Base-by-base conservation (phyloP, 2,797 vertebrate species). In the Sorex maritimensis region DNA sequence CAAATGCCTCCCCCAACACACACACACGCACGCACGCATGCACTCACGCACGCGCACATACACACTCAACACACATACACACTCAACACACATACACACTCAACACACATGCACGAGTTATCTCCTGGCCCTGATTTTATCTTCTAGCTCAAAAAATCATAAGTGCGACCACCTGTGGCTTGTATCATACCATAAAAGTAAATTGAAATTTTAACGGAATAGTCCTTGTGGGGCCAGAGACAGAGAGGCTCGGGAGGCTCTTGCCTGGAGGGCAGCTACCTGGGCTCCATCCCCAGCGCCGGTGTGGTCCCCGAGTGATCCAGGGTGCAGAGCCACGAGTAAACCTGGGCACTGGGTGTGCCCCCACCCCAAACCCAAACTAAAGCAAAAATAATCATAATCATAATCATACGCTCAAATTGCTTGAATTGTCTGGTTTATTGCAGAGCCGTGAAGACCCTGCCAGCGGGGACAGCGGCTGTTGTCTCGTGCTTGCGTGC, bases 81-180 rank as follows among this genome's bases (percentile, higher is more conserved):
- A 49, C n/a, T n/a, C n/a, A n/a, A n/a, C n/a, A n/a, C 38, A 3
- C 46, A 1, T 7, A 23, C 58, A 21, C n/a, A 10, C 19, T 6
- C 65, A 4, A 46, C 21, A 28, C 24, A 23, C 68, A 58, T n/a
- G 28, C 68, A 52, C 12, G 68, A 19, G 17, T 21, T 17, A 67
- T 28, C 90, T 71, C 49, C 10, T 71, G 88, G 44, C 49, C 38
- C 80, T 30, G 30, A 67, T 63, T 87, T 86, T 73, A 72, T n/a
- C 52, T 14, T 61, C 67, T 30, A 81, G 85, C 63, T 80, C 91
- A 21, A 44, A 94, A 96, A 93, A 95, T 92, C 92, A 61, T 74
- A 91, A 87, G 71, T 34, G n/a, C 41, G 30, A n/a, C 67, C 73
- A 88, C 88, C 52, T 93, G 78, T 91, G 49, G 13, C 23, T 69